A percentile compares a stretch with the other conserved stretches of the same genome.
phyloP scores from a whole-genome alignment of 2,888 invertebrate genomes.

The Meta bourneti region DNA sequence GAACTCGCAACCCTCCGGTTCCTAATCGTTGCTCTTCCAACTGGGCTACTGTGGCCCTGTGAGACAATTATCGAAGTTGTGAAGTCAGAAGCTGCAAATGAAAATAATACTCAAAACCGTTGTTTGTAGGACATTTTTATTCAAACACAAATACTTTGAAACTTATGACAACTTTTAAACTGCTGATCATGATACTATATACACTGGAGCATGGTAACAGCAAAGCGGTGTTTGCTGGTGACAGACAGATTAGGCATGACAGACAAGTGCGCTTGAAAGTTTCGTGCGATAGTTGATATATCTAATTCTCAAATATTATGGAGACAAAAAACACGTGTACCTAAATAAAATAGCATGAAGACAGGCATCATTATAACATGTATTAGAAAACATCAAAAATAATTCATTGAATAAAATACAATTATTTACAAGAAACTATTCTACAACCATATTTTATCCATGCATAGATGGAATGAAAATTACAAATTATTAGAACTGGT shows the following conservation, averaged over 20 bases:
- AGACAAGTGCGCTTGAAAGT: neutral
- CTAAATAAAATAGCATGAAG: neutral
- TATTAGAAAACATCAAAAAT: neutral
- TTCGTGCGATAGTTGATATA: neutral
- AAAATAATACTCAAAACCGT: no score
- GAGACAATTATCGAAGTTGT: no score
- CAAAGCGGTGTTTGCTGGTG: neutral
- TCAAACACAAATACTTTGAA: neutral
- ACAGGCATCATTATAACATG: neutral
- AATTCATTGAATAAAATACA: neutral
- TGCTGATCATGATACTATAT: constrained; percentile 23
- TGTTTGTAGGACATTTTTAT: neutral
- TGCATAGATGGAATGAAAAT: no score
- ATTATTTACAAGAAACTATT: neutral
- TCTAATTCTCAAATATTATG: constrained; percentile 13
- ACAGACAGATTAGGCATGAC: neutral
- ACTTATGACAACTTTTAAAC: neutral
- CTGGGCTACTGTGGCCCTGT: no score
- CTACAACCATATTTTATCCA: no score
- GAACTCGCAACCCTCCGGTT: no score
- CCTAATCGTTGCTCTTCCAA: no score
- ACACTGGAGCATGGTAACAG: constrained; percentile 17
- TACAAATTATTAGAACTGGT: no score
- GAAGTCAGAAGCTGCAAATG: no score
- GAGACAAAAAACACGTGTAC: neutral